Evolutionary conservation across 2,797 vertebrate genomes (phyloP).

Genomic region (Leptodactylus fallax): DNA sequence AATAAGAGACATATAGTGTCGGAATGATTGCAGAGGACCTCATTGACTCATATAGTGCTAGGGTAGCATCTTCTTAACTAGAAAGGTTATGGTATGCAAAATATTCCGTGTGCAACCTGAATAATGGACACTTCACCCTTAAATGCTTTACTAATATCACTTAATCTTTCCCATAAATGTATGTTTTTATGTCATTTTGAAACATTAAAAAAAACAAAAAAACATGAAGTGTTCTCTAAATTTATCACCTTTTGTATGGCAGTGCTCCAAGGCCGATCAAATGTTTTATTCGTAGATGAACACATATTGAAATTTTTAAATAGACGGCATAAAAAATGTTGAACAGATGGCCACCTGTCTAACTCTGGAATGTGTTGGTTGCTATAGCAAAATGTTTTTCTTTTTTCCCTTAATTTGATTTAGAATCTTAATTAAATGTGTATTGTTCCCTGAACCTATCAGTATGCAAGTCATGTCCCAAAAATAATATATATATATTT

Average conservation of each 20-base stretch:
- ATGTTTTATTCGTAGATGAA: slow-evolving; percentile 46
- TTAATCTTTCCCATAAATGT: slow-evolving; percentile 1
- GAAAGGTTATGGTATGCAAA: not conserved
- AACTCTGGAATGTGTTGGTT: slow-evolving; percentile 28
- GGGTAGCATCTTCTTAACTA: slow-evolving; percentile 3
- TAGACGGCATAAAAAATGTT: slow-evolving; percentile 18
- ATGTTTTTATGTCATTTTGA: not conserved
- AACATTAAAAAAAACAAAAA: not conserved
- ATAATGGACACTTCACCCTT: not conserved
- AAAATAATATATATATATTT: not conserved
- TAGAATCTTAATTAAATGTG: slow-evolving; percentile 24
- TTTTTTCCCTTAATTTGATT: slow-evolving; percentile 34
- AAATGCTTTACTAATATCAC: not conserved
- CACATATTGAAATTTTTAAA: slow-evolving; percentile 45
- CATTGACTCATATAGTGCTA: not conserved
- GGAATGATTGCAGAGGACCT: not conserved
- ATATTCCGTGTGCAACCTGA: not conserved
- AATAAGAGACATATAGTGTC: slow-evolving; percentile 28
- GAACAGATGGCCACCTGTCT: slow-evolving; percentile 59
- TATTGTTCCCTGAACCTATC: slow-evolving; percentile 5
- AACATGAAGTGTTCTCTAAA: not conserved
- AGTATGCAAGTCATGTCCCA: not conserved
- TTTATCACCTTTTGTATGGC: slow-evolving; percentile 43
- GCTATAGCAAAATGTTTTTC: slow-evolving; percentile 44
- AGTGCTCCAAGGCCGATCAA: slow-evolving; percentile 49